Base-by-base conservation (phyloP, 1,140 invertebrate genomes). In the Ceratosolen fusciceps region DNA sequence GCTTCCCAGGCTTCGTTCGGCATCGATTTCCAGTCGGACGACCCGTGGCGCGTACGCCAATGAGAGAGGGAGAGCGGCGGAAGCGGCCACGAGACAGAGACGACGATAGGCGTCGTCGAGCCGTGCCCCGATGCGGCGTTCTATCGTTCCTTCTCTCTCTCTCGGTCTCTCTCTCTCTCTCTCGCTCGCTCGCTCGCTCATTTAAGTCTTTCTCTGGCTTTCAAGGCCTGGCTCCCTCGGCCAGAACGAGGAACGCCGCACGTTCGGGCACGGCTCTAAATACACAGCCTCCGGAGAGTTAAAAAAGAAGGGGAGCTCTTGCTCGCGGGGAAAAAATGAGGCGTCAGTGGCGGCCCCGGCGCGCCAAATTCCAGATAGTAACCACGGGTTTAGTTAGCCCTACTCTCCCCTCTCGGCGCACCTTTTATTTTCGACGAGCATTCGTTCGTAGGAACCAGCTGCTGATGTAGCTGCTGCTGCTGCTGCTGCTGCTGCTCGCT, bases 11-110 rank as follows among this genome's bases (percentile, higher is more conserved):
- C 85, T 85, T 84, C 10, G 85, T 85, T 84, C 10, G 85, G 82
- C 86, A 88, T 89, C 87, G 87, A 89, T 89, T 88, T 88, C 87
- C 86, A 88, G 87, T 87, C 86, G 83, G 86, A 85, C 86, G 85
- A 85, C 81, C 85, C 86, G 29, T 37, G 19, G 39, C 62, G 49
- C 74, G 77, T 68, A 68, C 71, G 68, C 16, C 1, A 73, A 60
- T 31, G 76, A 74, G 76, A 68, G 62, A 67, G 29, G 58, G 37
- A 47, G 56, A 75, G 43, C 58, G 52, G 70, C 47, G 58, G 34
- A 56, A 74, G 71, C 70, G 58, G 24, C 21, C 65, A 70, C 37
- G 74, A 71, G 62, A 79, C 39, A 76, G 65, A 29, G 24, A 49
- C 29, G 62, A 47, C 43, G 47, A 24, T n/a, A 34, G 29, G 34